These are phyloP conservation scores for Molanna angustata DNA, from an alignment of 2,888 invertebrate species.

Conservation along the genomic window DNA sequence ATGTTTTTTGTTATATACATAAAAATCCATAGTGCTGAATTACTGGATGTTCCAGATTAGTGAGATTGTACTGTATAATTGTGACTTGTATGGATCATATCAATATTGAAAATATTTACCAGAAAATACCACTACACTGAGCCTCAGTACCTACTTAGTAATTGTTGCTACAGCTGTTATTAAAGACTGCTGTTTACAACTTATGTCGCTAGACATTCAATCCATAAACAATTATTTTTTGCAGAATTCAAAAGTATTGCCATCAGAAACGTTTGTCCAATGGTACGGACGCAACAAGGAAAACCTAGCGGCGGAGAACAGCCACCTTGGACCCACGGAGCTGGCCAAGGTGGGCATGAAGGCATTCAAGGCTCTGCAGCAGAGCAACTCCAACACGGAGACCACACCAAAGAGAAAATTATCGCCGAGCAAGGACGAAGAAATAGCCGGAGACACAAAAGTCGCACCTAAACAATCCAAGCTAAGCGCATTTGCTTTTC, in stretches of 20 bases:
- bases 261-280: constrained; percentile 55
- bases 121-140: too few relatives aligned
- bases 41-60: too few relatives aligned
- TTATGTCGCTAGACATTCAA: too few relatives aligned
- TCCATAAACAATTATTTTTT: constrained; percentile 12
- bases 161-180: too few relatives aligned
- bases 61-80: too few relatives aligned
- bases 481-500: constrained; percentile 43
- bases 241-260: constrained; percentile 39
- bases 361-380: constrained; percentile 50
- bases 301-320: constrained; percentile 54
- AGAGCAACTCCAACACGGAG: constrained; percentile 32
- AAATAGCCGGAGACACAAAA: constrained; percentile 29
- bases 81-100: too few relatives aligned
- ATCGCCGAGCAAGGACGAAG: constrained; percentile 22
- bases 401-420: constrained; percentile 35
- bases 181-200: too few relatives aligned
- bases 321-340: constrained; percentile 53
- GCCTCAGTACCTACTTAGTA: too few relatives aligned
- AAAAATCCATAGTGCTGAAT: too few relatives aligned
- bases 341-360: constrained; percentile 56
- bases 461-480: constrained; percentile 51
- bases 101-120: too few relatives aligned
- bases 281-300: constrained; percentile 62
- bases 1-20: neutral